Evolutionary conservation across 2,888 invertebrate genomes (phyloP), one percentile per base, ranked within the genome.

Genomic region (Epiblema foenella): DNA sequence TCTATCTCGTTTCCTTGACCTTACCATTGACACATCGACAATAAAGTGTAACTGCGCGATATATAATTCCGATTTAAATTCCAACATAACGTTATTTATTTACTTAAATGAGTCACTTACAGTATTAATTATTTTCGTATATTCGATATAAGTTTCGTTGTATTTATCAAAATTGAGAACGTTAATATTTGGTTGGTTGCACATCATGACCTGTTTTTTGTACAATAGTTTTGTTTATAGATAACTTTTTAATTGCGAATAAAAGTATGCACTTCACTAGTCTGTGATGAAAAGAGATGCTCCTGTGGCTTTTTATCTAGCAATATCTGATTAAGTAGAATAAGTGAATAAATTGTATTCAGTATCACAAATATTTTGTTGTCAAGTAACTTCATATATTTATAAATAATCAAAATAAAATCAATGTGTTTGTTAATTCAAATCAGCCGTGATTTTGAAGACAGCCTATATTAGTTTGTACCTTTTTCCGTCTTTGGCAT

Each of bases 1-100:
- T 37, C 60, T 63, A 69, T 69, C 69, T 49, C 3, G 17, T 56
- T 37, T 49, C 39, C 39, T 57, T 69, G 69, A 69, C 57, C 69
- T 57, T 56, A 17, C 9, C 57, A 15, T 57, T 57, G 17, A 57
- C 33, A 46, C 29, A 12, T 46, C 56, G 46, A 33, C 46, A 42
- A 65, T 37, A 46, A 33, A 33, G 37, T 54, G 54, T 3, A 17
- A 11, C 9, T 51, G 9, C 10, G 18, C 10, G 18, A 10, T 18
- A 10, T 51, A 51, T 17, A 18, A 51, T 51, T 42, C 15, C 0
- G 11, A 0, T 15, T 42, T 5, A 42, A 12, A 0, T 42, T 42
- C 15, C 42, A 15, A 42, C 3, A 33, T 33, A 33, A 33, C 33
- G 9, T 33, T 33, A 33, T 0, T 33, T 33, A 33, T 7, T 33